A percentile compares a stretch with the other conserved stretches of the same genome.
Conservation (phyloP, 2,888 invertebrate genomes). For the Strigamia transsilvanica region DNA sequence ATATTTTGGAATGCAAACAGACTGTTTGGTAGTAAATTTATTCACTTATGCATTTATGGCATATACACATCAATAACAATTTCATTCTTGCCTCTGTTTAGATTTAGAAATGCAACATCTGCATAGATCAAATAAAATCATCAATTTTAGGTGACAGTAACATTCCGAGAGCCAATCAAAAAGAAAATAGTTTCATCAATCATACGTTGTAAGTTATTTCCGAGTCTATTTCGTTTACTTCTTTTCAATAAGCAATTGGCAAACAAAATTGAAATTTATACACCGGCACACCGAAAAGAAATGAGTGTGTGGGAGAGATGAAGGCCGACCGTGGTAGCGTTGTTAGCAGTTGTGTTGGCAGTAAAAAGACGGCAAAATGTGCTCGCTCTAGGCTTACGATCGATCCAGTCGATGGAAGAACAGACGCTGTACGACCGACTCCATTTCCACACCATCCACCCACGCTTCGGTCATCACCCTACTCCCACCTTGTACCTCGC, state of each 20-base stretch:
- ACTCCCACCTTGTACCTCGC: constrained; percentile 21
- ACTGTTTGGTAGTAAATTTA: constrained; percentile 17
- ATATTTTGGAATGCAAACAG: neutral
- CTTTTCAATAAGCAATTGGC: constrained; percentile 30
- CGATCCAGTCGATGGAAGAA: constrained; percentile 21
- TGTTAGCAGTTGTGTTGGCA: constrained; percentile 30
- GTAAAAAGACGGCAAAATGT: constrained; percentile 30
- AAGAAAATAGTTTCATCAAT: constrained; percentile 21
- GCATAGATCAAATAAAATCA: constrained; percentile 21
- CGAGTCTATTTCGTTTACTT: constrained; percentile 21
- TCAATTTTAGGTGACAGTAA: constrained; percentile 11
- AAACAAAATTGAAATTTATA: constrained; percentile 30
- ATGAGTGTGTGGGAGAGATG: constrained; percentile 26
- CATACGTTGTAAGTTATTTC: constrained; percentile 19
- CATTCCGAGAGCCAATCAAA: constrained; percentile 12
- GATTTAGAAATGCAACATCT: constrained; percentile 4
- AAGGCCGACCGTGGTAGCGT: constrained; percentile 30
- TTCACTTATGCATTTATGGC: neutral
- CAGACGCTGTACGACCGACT: constrained; percentile 25
- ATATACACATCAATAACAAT: constrained; percentile 1
- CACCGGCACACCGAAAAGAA: constrained; percentile 15
- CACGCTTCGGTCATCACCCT: constrained; percentile 1
- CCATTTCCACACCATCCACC: constrained; percentile 30
- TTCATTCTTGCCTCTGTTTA: constrained; percentile 6
- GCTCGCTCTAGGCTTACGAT: constrained; percentile 30